These are phyloP conservation scores for Fukomys damarensis DNA, from an alignment of 2,113 vertebrate species.

Conservation along the genomic window DNA sequence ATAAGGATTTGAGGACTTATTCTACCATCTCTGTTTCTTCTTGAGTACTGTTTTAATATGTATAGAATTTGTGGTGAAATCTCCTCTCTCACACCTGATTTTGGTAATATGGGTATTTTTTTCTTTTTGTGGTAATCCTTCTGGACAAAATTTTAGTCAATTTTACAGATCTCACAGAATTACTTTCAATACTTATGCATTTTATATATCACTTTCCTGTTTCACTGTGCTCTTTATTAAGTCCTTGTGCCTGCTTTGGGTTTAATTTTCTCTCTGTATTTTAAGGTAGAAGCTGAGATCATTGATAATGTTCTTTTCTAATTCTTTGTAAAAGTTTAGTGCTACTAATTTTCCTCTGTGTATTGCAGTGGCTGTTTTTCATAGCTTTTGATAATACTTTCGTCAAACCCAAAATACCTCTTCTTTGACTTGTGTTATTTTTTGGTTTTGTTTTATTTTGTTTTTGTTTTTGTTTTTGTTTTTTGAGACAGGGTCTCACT, in stretches of 20 bases:
- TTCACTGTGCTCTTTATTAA: neutral
- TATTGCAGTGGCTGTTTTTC: neutral
- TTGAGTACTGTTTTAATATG: neutral
- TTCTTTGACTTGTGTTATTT: slow-evolving; percentile 20
- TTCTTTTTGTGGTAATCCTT: neutral
- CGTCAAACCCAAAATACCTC: neutral
- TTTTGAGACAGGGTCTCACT: too few species aligned
- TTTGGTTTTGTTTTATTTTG: too few species aligned
- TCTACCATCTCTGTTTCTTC: neutral
- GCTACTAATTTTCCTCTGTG: neutral
- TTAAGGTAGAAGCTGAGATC: neutral
- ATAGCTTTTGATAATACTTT: neutral
- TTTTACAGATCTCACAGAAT: neutral
- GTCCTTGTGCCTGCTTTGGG: neutral
- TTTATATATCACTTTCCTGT: neutral
- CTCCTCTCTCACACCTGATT: neutral
- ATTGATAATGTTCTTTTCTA: slow-evolving; percentile 9
- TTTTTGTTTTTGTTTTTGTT: too few species aligned
- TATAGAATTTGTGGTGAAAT: neutral
- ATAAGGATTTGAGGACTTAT: too few species aligned
- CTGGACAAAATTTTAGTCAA: neutral
- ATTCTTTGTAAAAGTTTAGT: neutral
- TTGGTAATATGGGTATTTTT: neutral
- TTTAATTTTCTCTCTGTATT: neutral
- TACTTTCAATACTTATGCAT: slow-evolving; percentile 20